Evolutionary conservation across 2,797 vertebrate genomes (phyloP).

Genomic region (Poeciliopsis paucimaculata): DNA sequence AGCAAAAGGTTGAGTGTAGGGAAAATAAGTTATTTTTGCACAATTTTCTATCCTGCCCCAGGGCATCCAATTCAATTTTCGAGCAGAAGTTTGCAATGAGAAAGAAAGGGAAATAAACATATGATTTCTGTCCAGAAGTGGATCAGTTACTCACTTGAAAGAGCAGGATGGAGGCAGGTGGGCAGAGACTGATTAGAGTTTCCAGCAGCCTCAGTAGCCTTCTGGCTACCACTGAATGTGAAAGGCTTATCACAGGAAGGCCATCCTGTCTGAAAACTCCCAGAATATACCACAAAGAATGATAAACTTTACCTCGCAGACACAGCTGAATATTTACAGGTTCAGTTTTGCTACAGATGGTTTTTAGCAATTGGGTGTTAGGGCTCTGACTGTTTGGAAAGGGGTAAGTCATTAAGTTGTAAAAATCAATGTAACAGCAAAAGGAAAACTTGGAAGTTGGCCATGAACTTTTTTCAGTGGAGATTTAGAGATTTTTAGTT

Average conservation of each 20-base stretch:
- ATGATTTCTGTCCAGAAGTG: conserved; percentile 78
- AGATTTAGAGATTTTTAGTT: conserved; percentile 11
- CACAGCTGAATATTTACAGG: conserved; percentile 33
- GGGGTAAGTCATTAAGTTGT: neutral
- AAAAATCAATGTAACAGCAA: neutral
- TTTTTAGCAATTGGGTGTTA: conserved; percentile 41
- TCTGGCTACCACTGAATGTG: conserved; percentile 74
- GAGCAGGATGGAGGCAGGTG: conserved; percentile 54
- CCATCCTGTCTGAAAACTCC: conserved; percentile 61
- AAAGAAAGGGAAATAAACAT: conserved; percentile 81
- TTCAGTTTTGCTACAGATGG: conserved; percentile 34
- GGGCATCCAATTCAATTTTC: conserved; percentile 89
- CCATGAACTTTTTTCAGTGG: neutral
- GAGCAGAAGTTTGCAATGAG: conserved; percentile 75
- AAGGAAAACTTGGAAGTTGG: conserved; percentile 10
- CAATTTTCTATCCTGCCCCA: conserved; percentile 85
- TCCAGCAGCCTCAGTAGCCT: conserved; percentile 77
- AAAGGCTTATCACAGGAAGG: conserved; percentile 71
- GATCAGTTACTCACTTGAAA: conserved; percentile 82
- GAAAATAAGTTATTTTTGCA: conserved; percentile 83
- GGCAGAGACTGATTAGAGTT: conserved; percentile 75
- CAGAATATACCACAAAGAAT: conserved; percentile 53
- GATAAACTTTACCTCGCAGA: conserved; percentile 53
- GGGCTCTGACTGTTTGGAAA: conserved; percentile 22
- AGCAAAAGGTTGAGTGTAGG: conserved; percentile 75